A percentile compares a stretch with the other conserved stretches of the same genome.
Evolutionary conservation across 35 echinoderm and acorn worm genomes (phyloP).

Genomic region (Diadema setosum): DNA sequence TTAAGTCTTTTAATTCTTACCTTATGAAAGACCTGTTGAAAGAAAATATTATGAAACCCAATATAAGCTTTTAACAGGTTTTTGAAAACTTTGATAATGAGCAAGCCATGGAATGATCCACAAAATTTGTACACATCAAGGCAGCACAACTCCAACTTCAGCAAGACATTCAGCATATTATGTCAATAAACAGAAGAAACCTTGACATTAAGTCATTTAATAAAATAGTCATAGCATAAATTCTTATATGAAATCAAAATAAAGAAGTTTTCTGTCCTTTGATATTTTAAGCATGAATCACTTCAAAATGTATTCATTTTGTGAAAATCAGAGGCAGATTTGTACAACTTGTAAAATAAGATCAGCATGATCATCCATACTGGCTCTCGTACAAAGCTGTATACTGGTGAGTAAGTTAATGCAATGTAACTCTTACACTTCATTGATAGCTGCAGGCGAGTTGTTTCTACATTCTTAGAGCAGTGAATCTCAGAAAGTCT

Average conservation of each 20-base stretch:
- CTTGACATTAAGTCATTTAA: neutral
- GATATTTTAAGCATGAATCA: neutral
- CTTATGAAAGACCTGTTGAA: too few species aligned
- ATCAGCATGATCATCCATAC: neutral
- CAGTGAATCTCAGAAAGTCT: too few species aligned
- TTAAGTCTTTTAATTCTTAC: too few species aligned
- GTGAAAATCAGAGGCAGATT: neutral
- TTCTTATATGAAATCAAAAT: neutral
- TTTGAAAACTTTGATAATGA: neutral
- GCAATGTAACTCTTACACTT: too few species aligned
- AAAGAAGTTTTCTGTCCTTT: neutral
- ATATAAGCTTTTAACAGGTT: neutral
- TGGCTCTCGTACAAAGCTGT: neutral
- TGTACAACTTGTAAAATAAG: neutral
- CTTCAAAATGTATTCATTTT: too few species aligned
- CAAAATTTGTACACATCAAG: neutral
- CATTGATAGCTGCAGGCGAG: too few species aligned
- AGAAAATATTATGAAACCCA: neutral
- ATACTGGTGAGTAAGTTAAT: too few species aligned
- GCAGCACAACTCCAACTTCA: neutral
- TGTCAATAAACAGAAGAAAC: neutral
- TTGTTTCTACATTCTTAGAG: too few species aligned
- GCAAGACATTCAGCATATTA: neutral
- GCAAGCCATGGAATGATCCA: neutral
- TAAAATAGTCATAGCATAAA: too few species aligned